These are phyloP conservation scores for Mizuhopecten yessoensis DNA, from an alignment of 1,140 invertebrate genomes.

Conservation along the genomic window DNA sequence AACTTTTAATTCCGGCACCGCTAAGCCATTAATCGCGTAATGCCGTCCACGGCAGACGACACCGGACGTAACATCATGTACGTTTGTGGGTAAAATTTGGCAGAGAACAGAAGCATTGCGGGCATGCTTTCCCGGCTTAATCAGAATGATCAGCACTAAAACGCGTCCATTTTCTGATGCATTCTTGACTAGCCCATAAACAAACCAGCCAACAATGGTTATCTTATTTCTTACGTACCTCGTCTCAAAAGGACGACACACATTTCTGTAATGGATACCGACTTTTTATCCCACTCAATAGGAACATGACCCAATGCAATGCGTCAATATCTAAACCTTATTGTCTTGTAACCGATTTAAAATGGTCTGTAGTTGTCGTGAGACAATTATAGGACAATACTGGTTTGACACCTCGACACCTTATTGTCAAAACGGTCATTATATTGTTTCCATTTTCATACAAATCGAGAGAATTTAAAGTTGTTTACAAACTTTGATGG, in stretches of 20 bases:
- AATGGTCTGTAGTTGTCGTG: neutral
- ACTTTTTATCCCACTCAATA: neutral
- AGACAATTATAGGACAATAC: neutral
- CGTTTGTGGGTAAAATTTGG: neutral
- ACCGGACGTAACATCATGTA: neutral
- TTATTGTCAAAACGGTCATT: neutral
- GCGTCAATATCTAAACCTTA: neutral
- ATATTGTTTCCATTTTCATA: neutral
- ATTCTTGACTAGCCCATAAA: neutral
- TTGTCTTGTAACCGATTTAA: conserved; percentile 6
- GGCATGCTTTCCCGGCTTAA: neutral
- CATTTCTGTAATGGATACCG: neutral
- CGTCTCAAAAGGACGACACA: neutral
- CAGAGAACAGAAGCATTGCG: conserved; percentile 7
- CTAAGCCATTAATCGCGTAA: neutral
- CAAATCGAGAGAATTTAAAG: neutral
- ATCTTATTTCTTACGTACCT: neutral
- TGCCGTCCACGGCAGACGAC: neutral
- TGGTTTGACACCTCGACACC: conserved; percentile 21
- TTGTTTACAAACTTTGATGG: neutral
- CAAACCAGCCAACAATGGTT: neutral
- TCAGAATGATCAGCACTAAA: neutral
- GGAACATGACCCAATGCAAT: neutral
- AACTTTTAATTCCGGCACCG: neutral
- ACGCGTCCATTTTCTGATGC: neutral